Conservation (phyloP, 2,797 vertebrate species). For the Syngnathus acus region DNA sequence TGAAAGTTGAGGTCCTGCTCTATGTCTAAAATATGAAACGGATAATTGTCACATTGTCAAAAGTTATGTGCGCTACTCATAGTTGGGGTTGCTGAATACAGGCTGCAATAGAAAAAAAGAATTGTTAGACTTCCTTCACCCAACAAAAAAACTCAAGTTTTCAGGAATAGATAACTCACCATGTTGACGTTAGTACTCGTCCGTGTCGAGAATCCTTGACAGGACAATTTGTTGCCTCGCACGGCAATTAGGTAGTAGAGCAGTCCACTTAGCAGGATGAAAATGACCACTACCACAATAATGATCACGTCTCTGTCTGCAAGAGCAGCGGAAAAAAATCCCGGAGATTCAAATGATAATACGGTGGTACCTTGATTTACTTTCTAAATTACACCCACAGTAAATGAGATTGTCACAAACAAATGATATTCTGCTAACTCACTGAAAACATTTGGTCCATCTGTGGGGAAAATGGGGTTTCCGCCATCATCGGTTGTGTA, state of each 20-base stretch:
- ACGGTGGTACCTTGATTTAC: background rate
- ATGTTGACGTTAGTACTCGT: slow-evolving; percentile 28
- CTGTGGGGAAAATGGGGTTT: slow-evolving; percentile 51
- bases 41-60: slow-evolving; percentile 4
- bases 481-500: slow-evolving; percentile 48
- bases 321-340: background rate
- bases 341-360: background rate
- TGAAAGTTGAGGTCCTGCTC: background rate
- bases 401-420: background rate
- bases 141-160: background rate
- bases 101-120: slow-evolving; percentile 56
- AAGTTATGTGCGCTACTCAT: slow-evolving; percentile 58
- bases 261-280: slow-evolving; percentile 36
- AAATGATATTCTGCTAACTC: no score
- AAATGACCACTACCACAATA: slow-evolving; percentile 25
- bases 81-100: slow-evolving; percentile 69
- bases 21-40: slow-evolving; percentile 22
- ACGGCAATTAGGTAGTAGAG: slow-evolving; percentile 60
- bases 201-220: slow-evolving; percentile 32
- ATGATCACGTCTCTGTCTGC: slow-evolving; percentile 41
- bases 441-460: slow-evolving; percentile 23
- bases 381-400: background rate
- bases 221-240: slow-evolving; percentile 48
- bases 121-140: background rate
- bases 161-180: slow-evolving; percentile 40